These are phyloP conservation scores for Nowickia ferox DNA, from an alignment of 2,888 invertebrate species.

Conservation along the genomic window DNA sequence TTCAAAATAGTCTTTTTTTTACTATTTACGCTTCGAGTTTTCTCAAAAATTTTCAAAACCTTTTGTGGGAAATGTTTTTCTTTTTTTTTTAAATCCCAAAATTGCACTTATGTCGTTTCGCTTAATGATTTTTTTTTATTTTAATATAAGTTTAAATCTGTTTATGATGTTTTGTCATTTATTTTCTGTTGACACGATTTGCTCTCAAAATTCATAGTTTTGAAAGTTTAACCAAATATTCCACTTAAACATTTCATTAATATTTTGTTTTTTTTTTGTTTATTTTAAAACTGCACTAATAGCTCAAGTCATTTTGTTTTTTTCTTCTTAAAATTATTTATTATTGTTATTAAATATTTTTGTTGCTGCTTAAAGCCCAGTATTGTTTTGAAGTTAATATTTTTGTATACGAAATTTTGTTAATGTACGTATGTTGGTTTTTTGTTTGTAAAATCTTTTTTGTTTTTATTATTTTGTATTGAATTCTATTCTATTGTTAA, in stretches of 20 bases:
- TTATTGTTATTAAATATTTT: not conserved
- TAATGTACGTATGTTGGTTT: not conserved
- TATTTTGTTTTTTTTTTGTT: not conserved
- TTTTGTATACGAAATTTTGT: constrained; percentile 11
- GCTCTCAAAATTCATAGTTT: constrained; percentile 9
- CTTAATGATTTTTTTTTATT: not conserved
- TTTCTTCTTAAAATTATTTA: not conserved
- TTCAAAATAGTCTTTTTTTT: not conserved
- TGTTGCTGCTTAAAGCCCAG: not conserved
- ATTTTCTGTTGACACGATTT: not conserved
- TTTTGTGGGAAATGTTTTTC: constrained; percentile 2
- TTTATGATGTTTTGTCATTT: not conserved
- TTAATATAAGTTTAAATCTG: not conserved
- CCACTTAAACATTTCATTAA: not conserved
- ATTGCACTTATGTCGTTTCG: constrained; percentile 40
- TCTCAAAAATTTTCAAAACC: constrained; percentile 17
- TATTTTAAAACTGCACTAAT: constrained; percentile 16
- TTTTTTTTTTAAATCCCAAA: constrained; percentile 6
- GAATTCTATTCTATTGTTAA: constrained; percentile 66
- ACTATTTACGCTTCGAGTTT: not conserved
- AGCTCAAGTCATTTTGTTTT: constrained; percentile 27
- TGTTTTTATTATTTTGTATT: constrained; percentile 47
- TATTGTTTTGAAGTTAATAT: constrained; percentile 9
- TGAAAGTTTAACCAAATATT: constrained; percentile 10
- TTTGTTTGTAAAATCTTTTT: constrained; percentile 37